These are phyloP conservation scores for Pachypsylla venusta DNA, from an alignment of 1,140 invertebrate genomes.

Conservation along the genomic window DNA sequence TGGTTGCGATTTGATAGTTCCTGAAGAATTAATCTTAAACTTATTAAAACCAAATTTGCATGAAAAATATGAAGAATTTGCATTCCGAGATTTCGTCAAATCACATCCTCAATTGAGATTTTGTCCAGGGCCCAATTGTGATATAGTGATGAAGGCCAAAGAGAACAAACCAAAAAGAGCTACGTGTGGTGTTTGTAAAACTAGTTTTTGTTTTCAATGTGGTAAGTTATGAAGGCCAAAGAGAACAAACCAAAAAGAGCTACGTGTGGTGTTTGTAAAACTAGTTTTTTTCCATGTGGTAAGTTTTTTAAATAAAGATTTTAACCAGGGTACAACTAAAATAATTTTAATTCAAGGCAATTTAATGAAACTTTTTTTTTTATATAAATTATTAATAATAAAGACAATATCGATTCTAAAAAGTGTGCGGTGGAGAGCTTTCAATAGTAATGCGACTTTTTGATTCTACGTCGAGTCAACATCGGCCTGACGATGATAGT, in stretches of 20 bases:
- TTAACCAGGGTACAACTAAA: slow-evolving; percentile 13
- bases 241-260: slow-evolving; percentile 64
- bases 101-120: slow-evolving; percentile 80
- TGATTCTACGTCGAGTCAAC: no score
- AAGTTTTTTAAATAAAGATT: slow-evolving; percentile 17
- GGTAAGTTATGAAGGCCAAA: slow-evolving; percentile 42
- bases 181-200: slow-evolving; percentile 60
- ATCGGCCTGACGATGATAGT: no score
- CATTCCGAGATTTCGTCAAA: slow-evolving; percentile 91
- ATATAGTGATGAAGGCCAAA: slow-evolving; percentile 61
- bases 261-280: slow-evolving; percentile 38
- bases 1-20: slow-evolving; percentile 78
- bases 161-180: slow-evolving; percentile 64
- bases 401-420: no score
- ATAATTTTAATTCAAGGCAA: no score
- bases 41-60: slow-evolving; percentile 50
- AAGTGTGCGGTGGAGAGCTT: no score
- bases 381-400: no score
- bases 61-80: slow-evolving; percentile 88
- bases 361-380: no score
- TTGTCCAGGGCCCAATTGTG: slow-evolving; percentile 94
- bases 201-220: slow-evolving; percentile 51
- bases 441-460: no score
- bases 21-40: slow-evolving; percentile 88
- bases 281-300: slow-evolving; percentile 23